Conservation (phyloP, 2,888 invertebrate genomes). For the Tigriopus californicus region DNA sequence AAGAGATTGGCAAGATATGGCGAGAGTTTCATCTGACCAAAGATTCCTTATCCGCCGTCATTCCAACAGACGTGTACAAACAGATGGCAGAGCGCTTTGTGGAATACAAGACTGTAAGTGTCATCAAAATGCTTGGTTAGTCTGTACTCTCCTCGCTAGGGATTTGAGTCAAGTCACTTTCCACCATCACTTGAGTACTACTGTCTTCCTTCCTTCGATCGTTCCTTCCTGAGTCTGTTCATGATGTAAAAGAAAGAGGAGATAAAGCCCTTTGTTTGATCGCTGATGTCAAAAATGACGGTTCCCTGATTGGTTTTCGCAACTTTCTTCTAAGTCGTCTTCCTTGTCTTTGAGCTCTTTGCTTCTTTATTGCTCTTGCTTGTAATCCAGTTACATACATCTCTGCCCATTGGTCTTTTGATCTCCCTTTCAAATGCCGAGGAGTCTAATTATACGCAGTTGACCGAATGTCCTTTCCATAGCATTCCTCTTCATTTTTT, state of each 20-base stretch:
- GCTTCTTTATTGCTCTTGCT: no score
- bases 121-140: background rate
- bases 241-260: background rate
- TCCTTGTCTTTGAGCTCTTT: no score
- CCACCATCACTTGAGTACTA: background rate
- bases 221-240: background rate
- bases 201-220: background rate
- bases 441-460: no score
- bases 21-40: constrained; percentile 55
- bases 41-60: constrained; percentile 51
- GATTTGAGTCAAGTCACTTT: no score
- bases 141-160: no score
- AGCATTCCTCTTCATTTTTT: constrained; percentile 12
- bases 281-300: no score
- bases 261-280: constrained; percentile 9
- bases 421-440: no score
- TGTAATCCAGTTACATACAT: no score
- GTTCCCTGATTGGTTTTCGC: no score
- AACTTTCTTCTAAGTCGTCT: no score
- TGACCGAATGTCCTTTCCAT: no score
- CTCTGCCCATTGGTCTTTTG: no score
- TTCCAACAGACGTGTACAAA: constrained; percentile 41
- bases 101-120: constrained; percentile 36
- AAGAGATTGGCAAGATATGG: constrained; percentile 51
- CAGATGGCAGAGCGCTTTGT: constrained; percentile 38